phyloP scores from a whole-genome alignment of 2,888 invertebrate genomes.

The Drepanosiphum platanoidis region DNA sequence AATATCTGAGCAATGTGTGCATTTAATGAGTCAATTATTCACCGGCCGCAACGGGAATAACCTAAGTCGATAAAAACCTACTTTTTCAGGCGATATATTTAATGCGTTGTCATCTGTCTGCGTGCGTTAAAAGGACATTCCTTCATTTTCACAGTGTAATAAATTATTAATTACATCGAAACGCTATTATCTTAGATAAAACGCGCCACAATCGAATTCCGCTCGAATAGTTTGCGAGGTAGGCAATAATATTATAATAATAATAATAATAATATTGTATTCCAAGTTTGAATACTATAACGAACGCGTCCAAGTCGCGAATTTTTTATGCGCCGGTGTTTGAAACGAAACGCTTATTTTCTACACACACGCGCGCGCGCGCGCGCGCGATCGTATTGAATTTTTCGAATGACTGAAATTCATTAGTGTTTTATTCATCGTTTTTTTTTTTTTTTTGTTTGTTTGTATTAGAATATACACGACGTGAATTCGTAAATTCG shows the following conservation, averaged over 20 bases:
- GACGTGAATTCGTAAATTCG: no score
- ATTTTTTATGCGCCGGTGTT: neutral
- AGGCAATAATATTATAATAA: constrained; percentile 28
- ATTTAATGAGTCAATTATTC: constrained; percentile 27
- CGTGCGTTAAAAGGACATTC: constrained; percentile 1
- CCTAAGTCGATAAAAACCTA: neutral
- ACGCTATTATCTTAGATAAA: constrained; percentile 25
- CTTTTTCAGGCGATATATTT: neutral
- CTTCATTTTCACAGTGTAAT: constrained; percentile 13
- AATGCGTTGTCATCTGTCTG: neutral
- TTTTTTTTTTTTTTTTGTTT: no score
- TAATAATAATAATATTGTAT: no score
- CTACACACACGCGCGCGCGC: neutral
- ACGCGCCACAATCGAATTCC: constrained; percentile 31
- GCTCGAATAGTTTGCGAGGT: constrained; percentile 3
- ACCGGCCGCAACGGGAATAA: neutral
- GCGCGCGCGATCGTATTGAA: no score
- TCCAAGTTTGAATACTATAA: no score
- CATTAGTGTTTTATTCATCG: neutral
- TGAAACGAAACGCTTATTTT: neutral
- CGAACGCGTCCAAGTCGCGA: neutral
- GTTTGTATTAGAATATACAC: neutral
- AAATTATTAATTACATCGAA: constrained; percentile 42
- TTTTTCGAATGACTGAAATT: neutral
- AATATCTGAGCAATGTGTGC: constrained; percentile 10